A percentile compares a stretch with the other conserved stretches of the same genome.
Evolutionary conservation across 2,113 vertebrate species (phyloP).

Genomic region (Symphodus melops): DNA sequence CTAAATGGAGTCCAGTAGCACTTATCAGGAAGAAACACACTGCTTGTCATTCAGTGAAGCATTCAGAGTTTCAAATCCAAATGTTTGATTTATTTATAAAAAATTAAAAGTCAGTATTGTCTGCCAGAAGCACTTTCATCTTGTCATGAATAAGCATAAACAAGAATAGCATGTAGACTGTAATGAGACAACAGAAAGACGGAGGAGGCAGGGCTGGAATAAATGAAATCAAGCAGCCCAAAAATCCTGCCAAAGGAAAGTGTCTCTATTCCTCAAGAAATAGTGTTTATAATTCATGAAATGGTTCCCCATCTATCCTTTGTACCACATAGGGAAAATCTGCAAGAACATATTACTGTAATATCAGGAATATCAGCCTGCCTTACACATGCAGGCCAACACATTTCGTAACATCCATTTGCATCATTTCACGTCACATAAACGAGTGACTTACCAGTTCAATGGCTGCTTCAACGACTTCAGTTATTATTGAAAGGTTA

Average conservation of each 20-base stretch:
- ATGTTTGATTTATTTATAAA: background rate
- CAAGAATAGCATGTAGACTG: background rate
- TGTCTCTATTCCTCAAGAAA: background rate
- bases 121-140: slow-evolving; percentile 1
- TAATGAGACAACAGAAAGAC: background rate
- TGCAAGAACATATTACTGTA: background rate
- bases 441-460: slow-evolving; percentile 4
- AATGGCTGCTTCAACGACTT: background rate
- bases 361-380: background rate
- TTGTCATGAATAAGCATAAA: background rate
- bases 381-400: background rate
- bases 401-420: background rate
- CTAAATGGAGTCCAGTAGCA: too few species aligned
- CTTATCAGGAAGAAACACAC: background rate
- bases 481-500: background rate
- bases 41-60: background rate
- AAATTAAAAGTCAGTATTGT: background rate
- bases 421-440: background rate
- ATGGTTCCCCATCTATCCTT: background rate
- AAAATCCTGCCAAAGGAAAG: background rate
- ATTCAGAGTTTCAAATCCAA: background rate
- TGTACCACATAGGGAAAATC: slow-evolving; percentile 4
- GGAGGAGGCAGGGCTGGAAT: slow-evolving; percentile 1
- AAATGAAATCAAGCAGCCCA: background rate
- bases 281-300: background rate